Conservation (phyloP, 2,113 vertebrate genomes). For the Balaenoptera acutorostrata region DNA sequence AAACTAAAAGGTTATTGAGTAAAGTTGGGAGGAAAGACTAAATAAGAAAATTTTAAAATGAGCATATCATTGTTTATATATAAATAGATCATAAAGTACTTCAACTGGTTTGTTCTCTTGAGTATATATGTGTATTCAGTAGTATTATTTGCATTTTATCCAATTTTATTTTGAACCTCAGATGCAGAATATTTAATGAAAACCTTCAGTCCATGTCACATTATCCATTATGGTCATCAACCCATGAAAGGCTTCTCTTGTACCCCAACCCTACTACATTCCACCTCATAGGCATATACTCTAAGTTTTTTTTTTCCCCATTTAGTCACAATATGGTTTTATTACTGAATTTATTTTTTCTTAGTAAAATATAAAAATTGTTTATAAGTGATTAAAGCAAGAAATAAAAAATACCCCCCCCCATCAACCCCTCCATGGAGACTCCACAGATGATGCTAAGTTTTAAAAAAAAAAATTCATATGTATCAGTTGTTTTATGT, state of each 20-base stretch:
- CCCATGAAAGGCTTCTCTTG: neutral
- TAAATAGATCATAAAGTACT: neutral
- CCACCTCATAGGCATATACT: neutral
- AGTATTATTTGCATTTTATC: neutral
- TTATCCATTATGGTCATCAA: neutral
- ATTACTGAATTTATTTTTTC: neutral
- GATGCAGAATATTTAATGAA: neutral
- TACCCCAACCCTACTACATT: neutral
- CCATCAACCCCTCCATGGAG: neutral
- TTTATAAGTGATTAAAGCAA: neutral
- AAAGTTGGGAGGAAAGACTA: neutral
- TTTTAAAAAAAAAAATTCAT: neutral
- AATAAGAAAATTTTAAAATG: constrained; percentile 24
- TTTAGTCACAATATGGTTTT: neutral
- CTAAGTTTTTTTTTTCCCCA: neutral
- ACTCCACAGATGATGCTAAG: neutral
- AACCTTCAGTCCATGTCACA: neutral
- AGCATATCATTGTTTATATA: neutral
- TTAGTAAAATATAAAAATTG: neutral
- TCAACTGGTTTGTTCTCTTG: neutral
- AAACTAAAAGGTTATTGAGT: constrained; percentile 17
- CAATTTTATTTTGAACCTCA: neutral
- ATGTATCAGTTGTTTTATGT: neutral
- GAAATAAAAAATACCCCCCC: neutral
- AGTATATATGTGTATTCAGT: neutral